phyloP scores from a whole-genome alignment of 2,797 vertebrate genomes.

The Xenopus petersii region DNA sequence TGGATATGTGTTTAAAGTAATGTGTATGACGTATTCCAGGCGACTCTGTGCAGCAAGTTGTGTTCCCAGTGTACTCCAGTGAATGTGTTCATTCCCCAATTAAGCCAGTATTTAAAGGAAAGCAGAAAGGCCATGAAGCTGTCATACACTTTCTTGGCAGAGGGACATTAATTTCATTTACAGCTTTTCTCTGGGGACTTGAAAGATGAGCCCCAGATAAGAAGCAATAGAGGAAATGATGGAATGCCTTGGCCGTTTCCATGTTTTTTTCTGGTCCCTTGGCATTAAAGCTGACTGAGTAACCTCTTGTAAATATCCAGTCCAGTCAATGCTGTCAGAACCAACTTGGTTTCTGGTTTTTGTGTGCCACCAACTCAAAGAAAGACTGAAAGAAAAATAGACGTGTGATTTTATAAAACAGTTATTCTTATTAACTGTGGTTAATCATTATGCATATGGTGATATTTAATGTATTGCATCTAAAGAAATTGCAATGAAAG shows the following conservation, averaged over 20 bases:
- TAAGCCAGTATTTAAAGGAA: constrained; percentile 37
- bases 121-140: constrained; percentile 35
- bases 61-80: constrained; percentile 10
- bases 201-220: constrained; percentile 45
- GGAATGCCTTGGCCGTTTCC: constrained; percentile 37
- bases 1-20: not conserved
- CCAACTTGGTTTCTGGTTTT: constrained; percentile 38
- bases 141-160: constrained; percentile 46
- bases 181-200: constrained; percentile 27
- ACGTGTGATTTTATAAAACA: too few relatives aligned
- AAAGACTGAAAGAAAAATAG: too few relatives aligned
- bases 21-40: constrained; percentile 20
- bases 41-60: constrained; percentile 8
- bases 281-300: constrained; percentile 26
- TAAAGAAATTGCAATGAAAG: too few relatives aligned
- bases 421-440: too few relatives aligned
- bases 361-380: constrained; percentile 19
- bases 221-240: constrained; percentile 40
- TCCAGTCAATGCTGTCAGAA: constrained; percentile 37
- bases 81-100: constrained; percentile 43
- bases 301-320: constrained; percentile 42
- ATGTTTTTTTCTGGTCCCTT: constrained; percentile 9
- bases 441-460: too few relatives aligned
- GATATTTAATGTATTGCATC: too few relatives aligned
- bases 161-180: constrained; percentile 47